Evolutionary conservation across 1,140 invertebrate genomes (phyloP).

Genomic region (Dreissena polymorpha): DNA sequence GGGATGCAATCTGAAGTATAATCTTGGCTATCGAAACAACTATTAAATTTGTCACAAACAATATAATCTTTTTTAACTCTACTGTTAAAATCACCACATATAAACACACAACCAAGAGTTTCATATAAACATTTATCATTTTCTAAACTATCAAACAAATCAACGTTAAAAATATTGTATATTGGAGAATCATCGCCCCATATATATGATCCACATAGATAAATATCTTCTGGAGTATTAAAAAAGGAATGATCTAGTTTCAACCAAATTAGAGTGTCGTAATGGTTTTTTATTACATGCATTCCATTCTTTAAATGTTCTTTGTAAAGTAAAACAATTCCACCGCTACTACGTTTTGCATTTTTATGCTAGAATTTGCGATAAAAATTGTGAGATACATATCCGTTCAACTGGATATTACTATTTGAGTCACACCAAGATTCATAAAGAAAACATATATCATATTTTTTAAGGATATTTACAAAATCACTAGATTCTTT

Average conservation of each 20-base stretch:
- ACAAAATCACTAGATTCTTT: too few species aligned
- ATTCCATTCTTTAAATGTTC: constrained; percentile 4
- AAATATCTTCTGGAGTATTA: background rate
- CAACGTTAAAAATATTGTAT: constrained; percentile 11
- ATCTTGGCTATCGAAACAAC: background rate
- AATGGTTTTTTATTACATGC: constrained; percentile 1
- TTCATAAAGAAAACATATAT: background rate
- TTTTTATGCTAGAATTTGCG: constrained; percentile 26
- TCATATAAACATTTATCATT: background rate
- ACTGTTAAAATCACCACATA: background rate
- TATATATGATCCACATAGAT: background rate
- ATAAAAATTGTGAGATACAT: constrained; percentile 26
- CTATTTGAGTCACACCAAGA: constrained; percentile 3
- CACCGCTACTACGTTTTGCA: constrained; percentile 7
- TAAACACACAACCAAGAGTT: background rate
- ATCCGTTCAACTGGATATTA: constrained; percentile 9
- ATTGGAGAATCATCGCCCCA: constrained; percentile 8
- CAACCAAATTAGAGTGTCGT: constrained; percentile 22
- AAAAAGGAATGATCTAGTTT: constrained; percentile 2
- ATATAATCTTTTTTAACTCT: background rate
- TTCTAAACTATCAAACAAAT: constrained; percentile 5
- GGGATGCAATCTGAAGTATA: background rate
- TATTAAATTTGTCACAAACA: background rate
- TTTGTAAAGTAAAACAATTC: constrained; percentile 8
- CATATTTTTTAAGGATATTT: background rate